phyloP scores from a whole-genome alignment of 2,113 vertebrate species.

The Bubo scandiacus region DNA sequence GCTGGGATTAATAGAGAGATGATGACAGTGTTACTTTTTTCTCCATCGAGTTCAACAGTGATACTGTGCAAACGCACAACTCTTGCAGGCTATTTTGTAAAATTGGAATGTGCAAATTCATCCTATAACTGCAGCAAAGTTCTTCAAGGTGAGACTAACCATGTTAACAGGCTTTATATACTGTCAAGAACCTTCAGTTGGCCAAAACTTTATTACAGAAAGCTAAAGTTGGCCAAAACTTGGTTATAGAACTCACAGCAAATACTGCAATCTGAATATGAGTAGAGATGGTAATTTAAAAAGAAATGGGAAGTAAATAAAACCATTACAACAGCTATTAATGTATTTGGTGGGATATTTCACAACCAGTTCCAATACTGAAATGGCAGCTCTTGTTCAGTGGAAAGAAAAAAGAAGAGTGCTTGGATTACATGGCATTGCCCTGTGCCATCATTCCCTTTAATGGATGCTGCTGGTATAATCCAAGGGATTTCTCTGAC shows the following conservation, averaged over 20 bases:
- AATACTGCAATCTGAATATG: background rate
- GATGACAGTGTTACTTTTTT: background rate
- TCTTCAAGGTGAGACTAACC: background rate
- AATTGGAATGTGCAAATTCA: background rate
- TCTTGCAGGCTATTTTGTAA: background rate
- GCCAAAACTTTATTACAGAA: background rate
- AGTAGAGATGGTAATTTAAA: background rate
- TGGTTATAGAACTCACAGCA: background rate
- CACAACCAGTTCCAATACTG: background rate
- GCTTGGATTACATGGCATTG: background rate
- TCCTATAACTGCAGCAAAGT: background rate
- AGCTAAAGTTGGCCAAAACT: background rate
- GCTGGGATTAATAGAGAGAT: background rate
- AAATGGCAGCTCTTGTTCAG: background rate
- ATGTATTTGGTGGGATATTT: conserved; percentile 8
- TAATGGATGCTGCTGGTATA: background rate
- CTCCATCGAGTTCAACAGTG: background rate
- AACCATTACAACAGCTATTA: conserved; percentile 17
- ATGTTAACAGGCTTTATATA: background rate
- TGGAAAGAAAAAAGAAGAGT: background rate
- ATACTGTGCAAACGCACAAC: background rate
- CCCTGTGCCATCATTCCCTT: background rate
- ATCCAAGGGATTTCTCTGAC: background rate
- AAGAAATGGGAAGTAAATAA: conserved; percentile 54
- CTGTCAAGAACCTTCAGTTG: background rate